Percentiles rank a stretch among this genome's conserved stretches.
phyloP scores from a whole-genome alignment of 2,888 invertebrate species.

The Tetragnatha montana region DNA sequence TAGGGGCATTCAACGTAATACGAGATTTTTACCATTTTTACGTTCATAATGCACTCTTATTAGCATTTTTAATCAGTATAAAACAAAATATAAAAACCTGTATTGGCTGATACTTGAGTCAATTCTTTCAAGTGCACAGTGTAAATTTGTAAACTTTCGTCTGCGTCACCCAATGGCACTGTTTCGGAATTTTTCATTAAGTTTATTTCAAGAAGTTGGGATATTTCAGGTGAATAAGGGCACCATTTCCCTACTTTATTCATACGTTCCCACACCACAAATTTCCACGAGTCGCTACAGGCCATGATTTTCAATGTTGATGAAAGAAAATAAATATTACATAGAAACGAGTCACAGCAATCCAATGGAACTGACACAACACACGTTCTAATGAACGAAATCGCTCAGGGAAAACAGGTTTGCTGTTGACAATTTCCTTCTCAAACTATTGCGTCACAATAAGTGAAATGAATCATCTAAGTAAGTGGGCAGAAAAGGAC shows the following conservation, averaged over 20 bases:
- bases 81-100: conserved; percentile 47
- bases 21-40: neutral
- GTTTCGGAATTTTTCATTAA: conserved; percentile 88
- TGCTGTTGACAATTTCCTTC: neutral
- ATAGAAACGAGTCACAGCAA: neutral
- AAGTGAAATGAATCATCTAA: no score
- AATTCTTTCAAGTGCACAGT: conserved; percentile 82
- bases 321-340: neutral
- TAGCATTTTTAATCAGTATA: neutral
- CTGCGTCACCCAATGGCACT: conserved; percentile 90
- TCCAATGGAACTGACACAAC: neutral
- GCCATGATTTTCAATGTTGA: conserved; percentile 17
- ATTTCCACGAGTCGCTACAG: conserved; percentile 24
- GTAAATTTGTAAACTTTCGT: conserved; percentile 86
- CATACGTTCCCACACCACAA: conserved; percentile 87
- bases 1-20: neutral
- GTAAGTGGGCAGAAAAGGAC: no score
- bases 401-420: neutral
- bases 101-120: conserved; percentile 61
- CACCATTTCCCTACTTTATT: conserved; percentile 85
- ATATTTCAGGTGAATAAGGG: conserved; percentile 89
- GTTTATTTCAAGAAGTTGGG: conserved; percentile 89
- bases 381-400: neutral
- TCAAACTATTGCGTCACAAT: neutral
- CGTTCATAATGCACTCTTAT: no score